Conservation (phyloP, 2,888 invertebrate species). For the Colostygia pectinataria region DNA sequence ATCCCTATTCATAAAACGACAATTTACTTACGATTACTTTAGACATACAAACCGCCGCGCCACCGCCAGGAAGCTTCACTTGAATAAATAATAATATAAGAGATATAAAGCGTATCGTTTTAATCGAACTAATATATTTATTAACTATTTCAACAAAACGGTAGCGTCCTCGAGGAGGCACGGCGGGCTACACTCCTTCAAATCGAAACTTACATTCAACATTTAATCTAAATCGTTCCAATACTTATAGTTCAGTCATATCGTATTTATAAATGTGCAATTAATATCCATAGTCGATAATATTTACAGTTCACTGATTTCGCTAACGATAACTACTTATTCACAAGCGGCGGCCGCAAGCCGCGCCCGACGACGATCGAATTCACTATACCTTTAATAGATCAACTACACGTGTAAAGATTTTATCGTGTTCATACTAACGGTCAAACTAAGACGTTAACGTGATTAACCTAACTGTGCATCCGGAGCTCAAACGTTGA, state of each 20-base stretch:
- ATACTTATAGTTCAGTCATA: conserved; percentile 74
- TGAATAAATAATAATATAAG: conserved; percentile 59
- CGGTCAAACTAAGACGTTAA: conserved; percentile 62
- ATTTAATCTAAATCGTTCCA: conserved; percentile 60
- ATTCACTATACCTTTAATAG: conserved; percentile 54
- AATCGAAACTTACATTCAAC: conserved; percentile 63
- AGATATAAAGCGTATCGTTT: conserved; percentile 78
- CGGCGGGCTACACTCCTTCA: conserved; percentile 51
- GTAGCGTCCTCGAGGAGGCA: conserved; percentile 48
- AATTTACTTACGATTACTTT: conserved; percentile 61
- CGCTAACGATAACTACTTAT: conserved; percentile 66
- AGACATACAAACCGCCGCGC: conserved; percentile 61
- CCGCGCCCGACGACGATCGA: conserved; percentile 46
- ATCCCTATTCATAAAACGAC: conserved; percentile 61
- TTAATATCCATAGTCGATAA: conserved; percentile 38
- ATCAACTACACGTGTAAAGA: conserved; percentile 63
- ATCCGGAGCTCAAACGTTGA: conserved; percentile 53
- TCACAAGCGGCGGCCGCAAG: conserved; percentile 55
- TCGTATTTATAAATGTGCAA: conserved; percentile 68
- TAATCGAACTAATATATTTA: conserved; percentile 64
- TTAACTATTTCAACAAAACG: conserved; percentile 58
- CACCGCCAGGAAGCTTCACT: conserved; percentile 47
- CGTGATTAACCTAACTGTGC: conserved; percentile 64
- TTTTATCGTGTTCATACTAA: conserved; percentile 63
- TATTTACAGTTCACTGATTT: conserved; percentile 69